Base-by-base conservation (phyloP, 2,113 vertebrate species). In the Rhodinocichla rosea region DNA sequence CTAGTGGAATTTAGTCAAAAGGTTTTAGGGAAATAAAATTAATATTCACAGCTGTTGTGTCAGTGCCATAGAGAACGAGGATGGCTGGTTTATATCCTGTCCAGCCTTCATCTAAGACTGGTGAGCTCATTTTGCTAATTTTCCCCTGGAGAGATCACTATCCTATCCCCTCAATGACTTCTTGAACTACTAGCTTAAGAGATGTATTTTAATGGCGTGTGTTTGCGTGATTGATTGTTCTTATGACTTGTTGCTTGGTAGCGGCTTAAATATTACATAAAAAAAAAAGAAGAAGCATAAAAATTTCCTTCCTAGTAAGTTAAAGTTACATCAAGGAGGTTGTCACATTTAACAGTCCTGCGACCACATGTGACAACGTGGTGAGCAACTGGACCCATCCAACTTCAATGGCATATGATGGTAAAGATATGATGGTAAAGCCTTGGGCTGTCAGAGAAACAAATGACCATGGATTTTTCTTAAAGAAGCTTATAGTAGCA, bases 391-490 rank as follows among this genome's bases (percentile, higher is more conserved):
- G 12, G 65, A 75, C 30, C 35, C 70, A 80, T 90, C 76, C 75
- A 83, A 55, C 76, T 91, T 45, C 6, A 62, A 94, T 94, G 74
- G n/a, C n/a, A n/a, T n/a, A n/a, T n/a, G n/a, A n/a, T n/a, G n/a
- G n/a, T n/a, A n/a, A n/a, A n/a, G n/a, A n/a, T n/a, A n/a, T n/a
- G n/a, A n/a, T n/a, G n/a, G n/a, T n/a, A n/a, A n/a, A n/a, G n/a
- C 37, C 40, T 94, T 83, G 75, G 63, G 71, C 68, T 95, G 87
- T 94, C 90, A 90, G 88, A 87, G 78, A 96, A 96, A 94, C 28
- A 82, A 53, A 59, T 85, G 70, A 79, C 59, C 11, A 0, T 53
- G 63, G 71, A 45, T 75, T 90, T 96, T 90, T 56, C 69, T 78
- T 81, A 69, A 87, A 91, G 91, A 94, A 92, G 77, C 53, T 30